phyloP scores from a whole-genome alignment of 2,113 vertebrate species.

The Actenoides lindsayi region DNA sequence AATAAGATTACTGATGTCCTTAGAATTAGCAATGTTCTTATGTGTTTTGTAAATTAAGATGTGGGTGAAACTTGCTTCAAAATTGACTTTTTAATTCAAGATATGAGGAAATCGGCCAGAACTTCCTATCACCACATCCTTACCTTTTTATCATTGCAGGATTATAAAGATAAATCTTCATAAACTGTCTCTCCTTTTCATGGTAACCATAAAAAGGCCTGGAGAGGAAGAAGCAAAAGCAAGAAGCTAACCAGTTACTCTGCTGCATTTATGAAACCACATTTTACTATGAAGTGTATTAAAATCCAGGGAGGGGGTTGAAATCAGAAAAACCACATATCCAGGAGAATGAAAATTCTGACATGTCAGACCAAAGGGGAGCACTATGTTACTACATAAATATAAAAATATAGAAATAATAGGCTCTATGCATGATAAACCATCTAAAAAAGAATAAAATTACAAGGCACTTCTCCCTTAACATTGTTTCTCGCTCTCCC shows the following conservation, averaged over 20 bases:
- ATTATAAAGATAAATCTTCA: conserved; percentile 99
- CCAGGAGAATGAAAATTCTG: not conserved
- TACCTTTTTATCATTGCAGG: conserved; percentile 98
- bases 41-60: not conserved
- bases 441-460: not conserved
- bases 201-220: conserved; percentile 99
- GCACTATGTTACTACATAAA: not conserved
- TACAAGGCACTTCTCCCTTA: not conserved
- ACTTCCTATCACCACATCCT: not conserved
- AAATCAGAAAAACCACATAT: not conserved
- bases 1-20: not conserved
- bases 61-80: not conserved
- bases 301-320: not conserved
- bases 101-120: not conserved
- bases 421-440: not conserved
- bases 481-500: not conserved
- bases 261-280: not conserved
- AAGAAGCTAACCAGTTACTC: not conserved
- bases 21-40: not conserved
- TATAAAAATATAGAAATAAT: not conserved
- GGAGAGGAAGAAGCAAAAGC: conserved; percentile 58
- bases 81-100: not conserved
- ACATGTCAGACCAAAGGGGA: not conserved
- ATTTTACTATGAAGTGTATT: not conserved
- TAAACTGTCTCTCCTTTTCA: conserved; percentile 93